Conservation (phyloP, 2,888 invertebrate genomes). For the Agrochola circellaris region DNA sequence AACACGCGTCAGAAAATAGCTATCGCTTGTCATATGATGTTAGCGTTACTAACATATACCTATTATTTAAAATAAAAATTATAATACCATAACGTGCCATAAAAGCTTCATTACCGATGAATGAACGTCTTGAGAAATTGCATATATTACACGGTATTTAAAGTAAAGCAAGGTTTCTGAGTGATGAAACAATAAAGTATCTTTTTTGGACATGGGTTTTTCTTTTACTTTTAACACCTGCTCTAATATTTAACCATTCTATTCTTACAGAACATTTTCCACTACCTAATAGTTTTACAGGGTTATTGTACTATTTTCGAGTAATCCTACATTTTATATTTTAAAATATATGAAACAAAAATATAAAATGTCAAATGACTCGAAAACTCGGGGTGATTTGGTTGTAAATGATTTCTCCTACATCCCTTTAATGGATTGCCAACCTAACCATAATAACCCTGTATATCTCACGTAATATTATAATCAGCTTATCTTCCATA, state of each 20-base stretch:
- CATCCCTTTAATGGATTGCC: too few relatives aligned
- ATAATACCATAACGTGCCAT: conserved; percentile 8
- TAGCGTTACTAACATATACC: background rate
- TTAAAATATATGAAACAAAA: too few relatives aligned
- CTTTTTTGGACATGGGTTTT: conserved; percentile 35
- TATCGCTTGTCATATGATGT: background rate
- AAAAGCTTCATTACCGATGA: background rate
- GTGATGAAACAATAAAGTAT: conserved; percentile 50
- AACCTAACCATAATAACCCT: too few relatives aligned
- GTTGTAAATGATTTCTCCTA: too few relatives aligned
- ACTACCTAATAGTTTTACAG: too few relatives aligned
- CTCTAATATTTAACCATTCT: conserved; percentile 31
- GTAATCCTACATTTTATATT: too few relatives aligned
- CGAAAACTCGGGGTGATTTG: too few relatives aligned
- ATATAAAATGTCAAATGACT: too few relatives aligned
- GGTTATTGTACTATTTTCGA: too few relatives aligned
- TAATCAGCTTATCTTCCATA: background rate
- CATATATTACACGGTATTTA: conserved; percentile 33
- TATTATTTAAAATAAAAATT: background rate
- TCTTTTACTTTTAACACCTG: conserved; percentile 39
- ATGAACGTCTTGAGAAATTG: conserved; percentile 11
- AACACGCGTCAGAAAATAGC: background rate
- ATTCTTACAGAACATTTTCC: background rate
- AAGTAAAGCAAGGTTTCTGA: conserved; percentile 11
- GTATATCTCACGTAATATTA: background rate